phyloP scores from a whole-genome alignment of 2,888 invertebrate genomes.

The Gryllus longicercus region DNA sequence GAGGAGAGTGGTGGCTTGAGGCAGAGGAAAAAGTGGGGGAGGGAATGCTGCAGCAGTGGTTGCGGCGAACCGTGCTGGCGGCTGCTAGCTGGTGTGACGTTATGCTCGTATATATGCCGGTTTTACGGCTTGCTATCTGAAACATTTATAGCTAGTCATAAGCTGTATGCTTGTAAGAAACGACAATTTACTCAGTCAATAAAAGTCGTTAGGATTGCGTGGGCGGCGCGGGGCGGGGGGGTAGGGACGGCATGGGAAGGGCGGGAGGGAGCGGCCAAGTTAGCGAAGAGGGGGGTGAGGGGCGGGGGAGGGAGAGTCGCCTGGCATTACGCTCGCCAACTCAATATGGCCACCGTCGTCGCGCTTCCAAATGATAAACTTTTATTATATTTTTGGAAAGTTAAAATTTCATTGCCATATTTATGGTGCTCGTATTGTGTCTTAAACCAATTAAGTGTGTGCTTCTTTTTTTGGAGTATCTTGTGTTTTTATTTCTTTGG shows the following conservation, averaged over 20 bases:
- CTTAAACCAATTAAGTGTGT: background rate
- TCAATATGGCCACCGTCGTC: background rate
- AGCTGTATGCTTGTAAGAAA: slow-evolving; percentile 17
- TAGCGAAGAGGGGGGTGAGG: background rate
- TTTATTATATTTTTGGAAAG: background rate
- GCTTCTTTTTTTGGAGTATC: background rate
- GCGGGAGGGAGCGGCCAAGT: background rate
- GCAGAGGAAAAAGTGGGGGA: background rate
- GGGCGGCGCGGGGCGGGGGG: background rate
- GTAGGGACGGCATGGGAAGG: background rate
- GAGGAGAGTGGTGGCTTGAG: background rate
- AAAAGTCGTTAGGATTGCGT: slow-evolving; percentile 10
- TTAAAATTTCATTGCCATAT: background rate
- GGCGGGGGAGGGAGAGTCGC: background rate
- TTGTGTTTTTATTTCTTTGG: too few species aligned
- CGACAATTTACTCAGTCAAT: slow-evolving; percentile 17
- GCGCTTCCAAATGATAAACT: background rate
- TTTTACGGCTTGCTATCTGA: slow-evolving; percentile 8
- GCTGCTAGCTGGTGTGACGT: slow-evolving; percentile 6
- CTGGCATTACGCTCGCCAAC: background rate
- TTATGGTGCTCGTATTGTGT: background rate
- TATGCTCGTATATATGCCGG: slow-evolving; percentile 5
- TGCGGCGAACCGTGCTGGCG: background rate
- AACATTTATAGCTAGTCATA: slow-evolving; percentile 17
- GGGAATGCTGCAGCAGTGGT: background rate